Evolutionary conservation across 2,797 vertebrate genomes (phyloP).

Genomic region (Percopsis omiscomaycus): DNA sequence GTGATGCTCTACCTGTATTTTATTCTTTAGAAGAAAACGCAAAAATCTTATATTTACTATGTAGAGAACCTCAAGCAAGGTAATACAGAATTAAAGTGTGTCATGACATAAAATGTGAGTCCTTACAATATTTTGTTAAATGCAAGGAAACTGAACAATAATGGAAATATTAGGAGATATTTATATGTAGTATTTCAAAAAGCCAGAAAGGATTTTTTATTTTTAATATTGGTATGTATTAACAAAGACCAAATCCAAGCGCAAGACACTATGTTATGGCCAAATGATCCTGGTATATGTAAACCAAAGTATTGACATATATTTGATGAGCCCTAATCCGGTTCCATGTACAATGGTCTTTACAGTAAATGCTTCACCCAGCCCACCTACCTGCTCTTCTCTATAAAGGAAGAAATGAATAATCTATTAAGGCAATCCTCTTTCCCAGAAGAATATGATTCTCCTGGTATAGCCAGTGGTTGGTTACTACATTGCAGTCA

Average conservation of each 20-base stretch:
- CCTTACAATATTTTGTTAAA: too few species aligned
- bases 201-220: not conserved
- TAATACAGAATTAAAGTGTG: too few species aligned
- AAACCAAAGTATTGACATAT: not conserved
- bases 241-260: not conserved
- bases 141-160: too few species aligned
- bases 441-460: constrained; percentile 13
- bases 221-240: not conserved
- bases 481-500: constrained; percentile 15
- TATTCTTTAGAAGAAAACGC: too few species aligned
- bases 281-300: not conserved
- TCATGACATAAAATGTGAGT: too few species aligned
- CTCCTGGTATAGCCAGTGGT: constrained; percentile 13
- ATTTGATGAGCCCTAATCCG: constrained; percentile 16
- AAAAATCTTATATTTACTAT: too few species aligned
- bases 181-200: too few species aligned
- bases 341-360: constrained; percentile 4
- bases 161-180: too few species aligned
- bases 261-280: constrained; percentile 4
- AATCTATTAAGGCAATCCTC: constrained; percentile 8
- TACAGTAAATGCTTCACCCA: not conserved
- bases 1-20: too few species aligned
- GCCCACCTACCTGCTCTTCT: constrained; percentile 5
- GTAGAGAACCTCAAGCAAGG: too few species aligned
- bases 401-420: constrained; percentile 14